Percentiles rank a stretch among this genome's conserved stretches.
Conservation (phyloP, 2,113 vertebrate species). For the Panurus biarmicus region DNA sequence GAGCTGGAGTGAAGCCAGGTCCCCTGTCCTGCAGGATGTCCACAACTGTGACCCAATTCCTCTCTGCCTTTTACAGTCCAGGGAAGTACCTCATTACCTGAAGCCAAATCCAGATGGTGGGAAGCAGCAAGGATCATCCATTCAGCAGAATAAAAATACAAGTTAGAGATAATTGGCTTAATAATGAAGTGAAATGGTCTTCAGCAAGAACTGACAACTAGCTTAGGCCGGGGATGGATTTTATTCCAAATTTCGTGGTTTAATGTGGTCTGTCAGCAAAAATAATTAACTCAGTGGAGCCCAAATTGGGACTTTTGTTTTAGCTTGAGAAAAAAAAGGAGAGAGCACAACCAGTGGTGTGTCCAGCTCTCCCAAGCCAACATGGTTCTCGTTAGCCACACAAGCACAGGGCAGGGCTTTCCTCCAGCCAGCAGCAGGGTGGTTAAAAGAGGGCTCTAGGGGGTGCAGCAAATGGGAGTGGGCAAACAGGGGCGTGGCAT, state of each 20-base stretch:
- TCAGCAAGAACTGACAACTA: neutral
- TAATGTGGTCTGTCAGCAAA: neutral
- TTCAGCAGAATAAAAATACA: neutral
- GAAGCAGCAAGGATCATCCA: neutral
- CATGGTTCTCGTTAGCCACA: rapidly evolving
- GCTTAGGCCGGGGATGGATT: neutral
- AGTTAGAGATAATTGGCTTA: neutral
- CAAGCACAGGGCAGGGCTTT: neutral
- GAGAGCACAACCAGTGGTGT: rapidly evolving
- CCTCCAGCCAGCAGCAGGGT: neutral
- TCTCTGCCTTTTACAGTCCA: neutral
- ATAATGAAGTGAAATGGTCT: neutral
- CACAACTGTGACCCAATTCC: neutral
- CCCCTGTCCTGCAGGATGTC: neutral
- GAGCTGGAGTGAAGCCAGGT: neutral
- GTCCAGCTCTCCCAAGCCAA: neutral
- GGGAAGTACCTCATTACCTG: neutral
- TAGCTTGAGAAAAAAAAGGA: neutral
- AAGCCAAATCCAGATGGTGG: neutral
- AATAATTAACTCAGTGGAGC: neutral
- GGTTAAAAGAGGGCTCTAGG: neutral
- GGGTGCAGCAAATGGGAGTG: neutral
- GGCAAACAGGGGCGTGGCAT: neutral
- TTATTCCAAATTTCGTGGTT: neutral
- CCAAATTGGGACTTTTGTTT: neutral